Conservation (phyloP, 1,140 invertebrate genomes). For the Philotrypesis tridentata region DNA sequence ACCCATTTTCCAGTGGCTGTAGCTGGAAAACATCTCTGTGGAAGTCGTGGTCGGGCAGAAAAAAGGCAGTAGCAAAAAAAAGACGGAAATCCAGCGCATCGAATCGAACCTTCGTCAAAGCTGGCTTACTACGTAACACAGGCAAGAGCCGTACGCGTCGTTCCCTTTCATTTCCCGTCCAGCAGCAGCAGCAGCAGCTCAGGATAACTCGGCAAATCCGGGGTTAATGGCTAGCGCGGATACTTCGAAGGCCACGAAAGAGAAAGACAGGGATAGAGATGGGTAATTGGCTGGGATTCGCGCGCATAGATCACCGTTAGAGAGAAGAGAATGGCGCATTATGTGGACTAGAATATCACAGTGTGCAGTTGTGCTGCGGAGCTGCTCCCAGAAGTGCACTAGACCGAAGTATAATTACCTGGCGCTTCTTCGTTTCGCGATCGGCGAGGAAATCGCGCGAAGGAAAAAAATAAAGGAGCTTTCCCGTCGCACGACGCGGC, state of each 20-base stretch:
- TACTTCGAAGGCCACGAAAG: background rate
- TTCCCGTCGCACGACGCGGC: background rate
- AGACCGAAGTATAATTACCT: constrained; percentile 65
- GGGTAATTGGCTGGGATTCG: constrained; percentile 63
- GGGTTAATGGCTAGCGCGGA: constrained; percentile 46
- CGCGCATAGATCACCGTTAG: constrained; percentile 59
- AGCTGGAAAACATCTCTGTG: background rate
- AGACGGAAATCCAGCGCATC: background rate
- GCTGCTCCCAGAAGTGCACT: constrained; percentile 63
- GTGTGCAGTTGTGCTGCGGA: constrained; percentile 47
- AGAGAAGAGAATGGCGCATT: constrained; percentile 52
- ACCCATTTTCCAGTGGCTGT: background rate
- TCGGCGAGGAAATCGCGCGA: background rate
- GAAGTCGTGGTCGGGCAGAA: no score
- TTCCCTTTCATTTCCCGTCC: constrained; percentile 33
- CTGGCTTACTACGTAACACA: background rate
- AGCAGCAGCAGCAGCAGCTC: background rate
- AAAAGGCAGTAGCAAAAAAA: background rate
- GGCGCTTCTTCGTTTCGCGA: background rate
- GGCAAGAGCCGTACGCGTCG: background rate
- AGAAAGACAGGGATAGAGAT: constrained; percentile 21
- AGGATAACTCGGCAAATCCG: constrained; percentile 53
- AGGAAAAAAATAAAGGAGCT: background rate
- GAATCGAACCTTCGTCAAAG: constrained; percentile 8
- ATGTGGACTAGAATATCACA: constrained; percentile 44